phyloP scores from a whole-genome alignment of 2,888 invertebrate genomes.

The Watsonalla cultraria region DNA sequence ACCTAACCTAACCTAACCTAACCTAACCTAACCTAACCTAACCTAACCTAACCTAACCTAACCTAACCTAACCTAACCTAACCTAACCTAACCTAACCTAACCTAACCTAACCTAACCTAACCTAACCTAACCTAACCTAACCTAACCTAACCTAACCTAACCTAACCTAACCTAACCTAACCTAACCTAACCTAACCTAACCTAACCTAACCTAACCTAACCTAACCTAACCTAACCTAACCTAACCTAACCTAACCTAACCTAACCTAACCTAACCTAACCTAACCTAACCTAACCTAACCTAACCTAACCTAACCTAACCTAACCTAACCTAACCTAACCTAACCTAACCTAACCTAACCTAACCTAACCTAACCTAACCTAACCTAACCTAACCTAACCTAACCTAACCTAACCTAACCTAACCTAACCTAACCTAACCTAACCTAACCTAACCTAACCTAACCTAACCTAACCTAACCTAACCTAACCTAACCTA shows the following conservation, averaged over 20 bases:
- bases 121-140: constrained; percentile 7
- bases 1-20: constrained; percentile 1
- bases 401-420: constrained; percentile 25
- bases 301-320: constrained; percentile 9
- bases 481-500: constrained; percentile 22
- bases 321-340: constrained; percentile 11
- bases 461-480: constrained; percentile 26
- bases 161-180: constrained; percentile 9
- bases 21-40: constrained; percentile 6
- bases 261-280: constrained; percentile 10
- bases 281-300: constrained; percentile 11
- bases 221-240: constrained; percentile 12
- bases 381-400: constrained; percentile 18
- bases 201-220: constrained; percentile 9
- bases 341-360: constrained; percentile 18
- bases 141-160: constrained; percentile 7
- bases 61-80: constrained; percentile 5
- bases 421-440: constrained; percentile 27
- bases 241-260: constrained; percentile 12
- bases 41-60: constrained; percentile 1
- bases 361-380: constrained; percentile 18
- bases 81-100: constrained; percentile 7
- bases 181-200: constrained; percentile 9
- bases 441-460: constrained; percentile 25
- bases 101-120: constrained; percentile 6